Evolutionary conservation across 2,113 vertebrate genomes (phyloP), one percentile per base, ranked within the genome.

Genomic region (Pseudorasbora parva): DNA sequence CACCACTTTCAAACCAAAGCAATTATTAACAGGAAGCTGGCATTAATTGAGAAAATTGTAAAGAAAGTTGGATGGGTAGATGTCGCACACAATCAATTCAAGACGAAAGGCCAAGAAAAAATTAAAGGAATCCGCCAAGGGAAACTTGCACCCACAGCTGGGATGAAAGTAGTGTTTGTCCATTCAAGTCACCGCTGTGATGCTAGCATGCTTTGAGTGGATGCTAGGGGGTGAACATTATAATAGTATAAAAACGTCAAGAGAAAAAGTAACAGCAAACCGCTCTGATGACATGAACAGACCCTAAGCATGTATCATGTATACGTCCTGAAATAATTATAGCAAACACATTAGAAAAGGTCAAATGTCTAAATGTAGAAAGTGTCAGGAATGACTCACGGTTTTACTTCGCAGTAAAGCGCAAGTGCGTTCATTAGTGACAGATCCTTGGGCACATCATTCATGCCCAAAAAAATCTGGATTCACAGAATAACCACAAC

Each of bases 1-100:
- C 87, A 59, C 1, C 66, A 79, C 86, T 77, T 82, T 66, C 77
- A 49, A 84, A 90, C 15, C 88, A 75, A 85, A 94, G 92, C 88
- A 89, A 76, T 86, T 85, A 86, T 89, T 91, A 92, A 93, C 83
- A 85, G 68, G 51, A 51, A 41, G 37, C 60, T 68, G 15, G 30
- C 47, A 43, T 37, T 82, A 68, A 84, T 81, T 77, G 49, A 30
- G 30, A 51, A 49, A 49, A 82, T 68, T 82, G 47, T 45, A 78
- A 66, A 76, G 74, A 62, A 43, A 11, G 56, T 21, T 23, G 59
- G 64, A 87, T 81, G 27, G 21, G 21, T 30, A 64, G 62, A 71
- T 27, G 19, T 54, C 62, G 3, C 3, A 60, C 30, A 3, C 45
- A 77, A 59, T 41, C 54, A 41, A 47, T 41, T 19, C 1, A 11